Evolutionary conservation across 2,888 invertebrate species (phyloP), one percentile per base, ranked within the genome.

Genomic region (Tetragonula carbonaria): DNA sequence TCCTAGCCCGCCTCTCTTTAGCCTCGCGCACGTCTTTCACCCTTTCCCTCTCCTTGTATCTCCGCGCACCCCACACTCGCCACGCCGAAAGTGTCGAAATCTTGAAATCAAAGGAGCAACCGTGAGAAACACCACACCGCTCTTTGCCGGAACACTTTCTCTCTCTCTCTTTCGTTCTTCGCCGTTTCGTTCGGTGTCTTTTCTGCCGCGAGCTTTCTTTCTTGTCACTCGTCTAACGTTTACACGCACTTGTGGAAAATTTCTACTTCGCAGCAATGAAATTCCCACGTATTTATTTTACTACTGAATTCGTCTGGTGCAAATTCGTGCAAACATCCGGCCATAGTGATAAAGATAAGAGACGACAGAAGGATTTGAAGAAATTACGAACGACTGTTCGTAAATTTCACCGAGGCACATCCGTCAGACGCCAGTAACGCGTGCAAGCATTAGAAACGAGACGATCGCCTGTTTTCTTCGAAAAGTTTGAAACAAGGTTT

Each of bases 21-120:
- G 57, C 68, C 57, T 50, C 13, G 28, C 21, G 21, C 82, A 28
- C 57, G 66, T 71, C 55, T 72, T 78, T 76, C 82, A 74, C 72
- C 80, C 76, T 76, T 63, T 74, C 55, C 68, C 68, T 45, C 57
- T 50, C 65, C 70, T 68, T 55, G 57, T 50, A 65, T 65, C 68
- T 76, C 23, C 51, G 45, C 50, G 53, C 59, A 63, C 74, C 67
- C 65, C 14, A 21, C 68, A 21, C 53, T n/a, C 65, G 45, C 66
- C 21, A 21, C 33, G 21, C 50, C 62, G 73, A 59, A 68, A 86
- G 84, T 75, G 82, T 85, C 86, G 86, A 90, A 82, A 80, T 85
- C 85, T 87, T 72, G 70, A 28, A 86, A 84, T 82, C 82, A 79
- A 82, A 82, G 80, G 80, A 88, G 80, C 77, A 82, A 72, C 76